Conservation (phyloP, 2,113 vertebrate genomes). For the Tenrec ecaudatus region DNA sequence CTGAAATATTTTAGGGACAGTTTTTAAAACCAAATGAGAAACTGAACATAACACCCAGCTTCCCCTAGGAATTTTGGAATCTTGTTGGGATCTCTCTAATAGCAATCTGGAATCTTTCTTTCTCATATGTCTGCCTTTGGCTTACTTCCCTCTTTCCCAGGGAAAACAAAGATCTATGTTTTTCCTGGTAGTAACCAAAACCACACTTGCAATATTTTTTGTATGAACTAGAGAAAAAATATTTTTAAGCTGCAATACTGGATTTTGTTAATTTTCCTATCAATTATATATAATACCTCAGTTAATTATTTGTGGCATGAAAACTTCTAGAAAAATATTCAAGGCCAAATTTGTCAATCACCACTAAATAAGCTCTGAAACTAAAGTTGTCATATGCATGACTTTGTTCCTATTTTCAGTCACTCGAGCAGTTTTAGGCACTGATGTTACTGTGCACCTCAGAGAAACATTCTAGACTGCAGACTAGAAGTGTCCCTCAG, state of each 20-base stretch:
- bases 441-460: not conserved
- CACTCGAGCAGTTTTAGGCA: not conserved
- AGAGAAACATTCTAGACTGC: not conserved
- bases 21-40: conserved; percentile 6
- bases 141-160: not conserved
- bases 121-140: not conserved
- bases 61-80: conserved; percentile 16
- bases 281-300: not conserved
- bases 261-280: too few relatives aligned
- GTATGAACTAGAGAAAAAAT: not conserved
- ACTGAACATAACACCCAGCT: not conserved
- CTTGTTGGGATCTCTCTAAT: conserved; percentile 1
- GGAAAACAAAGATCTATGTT: not conserved
- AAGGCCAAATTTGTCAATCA: not conserved
- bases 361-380: not conserved
- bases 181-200: conserved; percentile 5
- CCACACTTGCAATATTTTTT: not conserved
- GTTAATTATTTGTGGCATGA: not conserved
- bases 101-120: not conserved
- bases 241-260: not conserved
- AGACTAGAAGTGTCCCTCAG: not conserved
- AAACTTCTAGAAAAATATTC: conserved; percentile 36
- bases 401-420: not conserved
- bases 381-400: not conserved
- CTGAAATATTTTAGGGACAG: not conserved